A percentile compares a stretch with the other conserved stretches of the same genome.
These are phyloP conservation scores for Mylabris phalerata DNA, from an alignment of 1,140 invertebrate genomes.

Conservation along the genomic window DNA sequence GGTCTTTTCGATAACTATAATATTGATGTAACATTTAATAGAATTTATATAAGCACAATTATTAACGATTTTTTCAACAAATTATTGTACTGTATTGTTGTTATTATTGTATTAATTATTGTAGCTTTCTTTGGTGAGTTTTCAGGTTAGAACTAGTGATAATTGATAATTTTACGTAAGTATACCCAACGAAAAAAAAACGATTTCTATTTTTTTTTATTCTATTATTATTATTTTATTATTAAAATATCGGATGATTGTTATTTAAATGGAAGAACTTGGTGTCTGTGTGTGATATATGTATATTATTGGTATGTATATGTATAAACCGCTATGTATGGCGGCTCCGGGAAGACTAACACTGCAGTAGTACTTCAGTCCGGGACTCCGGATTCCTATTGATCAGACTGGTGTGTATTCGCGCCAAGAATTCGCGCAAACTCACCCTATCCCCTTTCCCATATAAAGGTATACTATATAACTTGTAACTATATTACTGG, in stretches of 20 bases:
- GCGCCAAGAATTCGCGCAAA: slow-evolving; percentile 33
- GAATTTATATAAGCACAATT: too few species aligned
- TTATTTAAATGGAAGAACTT: slow-evolving; percentile 9
- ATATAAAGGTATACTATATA: too few species aligned
- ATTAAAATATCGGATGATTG: slow-evolving; percentile 14
- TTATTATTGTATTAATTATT: too few species aligned
- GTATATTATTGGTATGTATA: neutral
- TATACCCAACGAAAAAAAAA: neutral
- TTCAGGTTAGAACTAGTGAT: too few species aligned
- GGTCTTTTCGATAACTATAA: too few species aligned
- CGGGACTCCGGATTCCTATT: slow-evolving; percentile 33
- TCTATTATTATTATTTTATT: neutral
- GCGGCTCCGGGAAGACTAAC: slow-evolving; percentile 31
- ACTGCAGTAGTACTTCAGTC: slow-evolving; percentile 32
- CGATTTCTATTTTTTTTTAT: neutral
- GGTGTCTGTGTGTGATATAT: neutral
- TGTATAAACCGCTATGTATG: slow-evolving; percentile 15
- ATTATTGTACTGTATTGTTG: too few species aligned
- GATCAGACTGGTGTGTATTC: slow-evolving; percentile 27
- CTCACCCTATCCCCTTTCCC: slow-evolving; percentile 1
- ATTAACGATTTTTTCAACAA: too few species aligned
- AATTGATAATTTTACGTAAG: too few species aligned
- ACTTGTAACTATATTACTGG: too few species aligned
- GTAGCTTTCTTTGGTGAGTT: too few species aligned
- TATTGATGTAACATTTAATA: too few species aligned